Evolutionary conservation across 2,888 invertebrate species (phyloP).

Genomic region (Operophtera brumata): DNA sequence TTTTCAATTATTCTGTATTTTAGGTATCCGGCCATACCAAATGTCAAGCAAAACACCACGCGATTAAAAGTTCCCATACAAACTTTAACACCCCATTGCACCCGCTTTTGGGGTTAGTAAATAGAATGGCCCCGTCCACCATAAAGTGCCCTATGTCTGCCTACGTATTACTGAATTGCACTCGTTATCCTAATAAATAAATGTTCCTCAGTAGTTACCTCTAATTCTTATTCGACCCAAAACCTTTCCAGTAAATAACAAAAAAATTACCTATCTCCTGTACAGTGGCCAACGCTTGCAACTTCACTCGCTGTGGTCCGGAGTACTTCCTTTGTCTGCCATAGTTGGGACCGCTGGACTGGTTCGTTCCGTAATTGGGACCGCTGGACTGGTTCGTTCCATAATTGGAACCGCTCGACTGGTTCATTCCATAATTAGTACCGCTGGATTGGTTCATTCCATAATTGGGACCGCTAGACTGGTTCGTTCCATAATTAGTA

Average conservation of each 20-base stretch:
- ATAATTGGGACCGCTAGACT: background rate
- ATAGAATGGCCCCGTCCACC: too few species aligned
- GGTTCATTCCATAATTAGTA: slow-evolving; percentile 11
- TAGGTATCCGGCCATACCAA: too few species aligned
- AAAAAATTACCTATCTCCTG: slow-evolving; percentile 85
- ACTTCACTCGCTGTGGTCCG: slow-evolving; percentile 75
- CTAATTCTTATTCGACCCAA: background rate
- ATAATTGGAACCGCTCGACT: slow-evolving; percentile 5
- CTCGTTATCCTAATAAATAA: too few species aligned
- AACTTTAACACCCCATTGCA: too few species aligned
- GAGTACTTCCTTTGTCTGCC: slow-evolving; percentile 77
- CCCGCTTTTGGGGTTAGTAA: too few species aligned
- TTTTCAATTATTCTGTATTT: too few species aligned
- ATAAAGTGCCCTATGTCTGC: too few species aligned
- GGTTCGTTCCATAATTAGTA: background rate
- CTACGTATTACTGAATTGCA: too few species aligned
- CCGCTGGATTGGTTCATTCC: background rate
- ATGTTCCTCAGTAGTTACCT: too few species aligned
- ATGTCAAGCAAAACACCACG: too few species aligned
- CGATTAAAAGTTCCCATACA: too few species aligned
- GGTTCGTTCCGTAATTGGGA: slow-evolving; percentile 12
- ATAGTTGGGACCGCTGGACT: slow-evolving; percentile 6
- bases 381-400: too few species aligned
- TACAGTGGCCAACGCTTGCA: slow-evolving; percentile 83
- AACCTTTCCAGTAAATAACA: slow-evolving; percentile 35